Evolutionary conservation across 2,888 invertebrate species (phyloP), one percentile per base, ranked within the genome.

Genomic region (Xylocampa areola): DNA sequence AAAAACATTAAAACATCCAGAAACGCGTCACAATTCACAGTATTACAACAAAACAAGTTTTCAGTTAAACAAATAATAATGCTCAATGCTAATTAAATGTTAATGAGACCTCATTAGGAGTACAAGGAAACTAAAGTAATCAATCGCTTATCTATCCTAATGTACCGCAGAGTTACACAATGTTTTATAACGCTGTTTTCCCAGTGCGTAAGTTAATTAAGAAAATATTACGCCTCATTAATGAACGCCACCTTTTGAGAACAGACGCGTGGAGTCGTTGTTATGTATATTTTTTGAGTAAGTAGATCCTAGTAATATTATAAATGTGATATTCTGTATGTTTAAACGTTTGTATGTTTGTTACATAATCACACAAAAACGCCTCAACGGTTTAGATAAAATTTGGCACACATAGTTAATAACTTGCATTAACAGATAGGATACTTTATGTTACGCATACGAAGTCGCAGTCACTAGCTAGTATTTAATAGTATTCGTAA

Each of bases 161-260:
- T 60, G 50, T 54, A 72, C 75, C 78, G 40, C 80, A 52, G 25
- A 72, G 71, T 77, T 71, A 66, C 66, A 60, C 54, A 72, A 64
- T 69, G 53, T 69, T 68, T 62, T 70, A 63, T 39, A 60, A 47
- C 49, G 52, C 59, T 71, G 69, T 74, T 74, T 74, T 57, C 57
- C 63, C 55, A 81, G 67, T 68, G 59, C 63, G 70, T 76, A 65
- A 71, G 48, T 70, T 80, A 79, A 80, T 84, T 82, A 84, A 75
- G 61, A 77, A 78, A 81, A 81, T 79, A 79, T 79, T 76, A 77
- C 63, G 75, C 72, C 68, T 80, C 83, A 84, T 84, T 81, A 79
- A 58, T 65, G 51, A 60, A 51, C 44, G 43, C 23, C 36, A 29
- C 59, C 51, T 60, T 67, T 59, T 63, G 27, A 49, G 35, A 45